phyloP scores from a whole-genome alignment of 2,113 vertebrate species.

The Ochotona princeps region DNA sequence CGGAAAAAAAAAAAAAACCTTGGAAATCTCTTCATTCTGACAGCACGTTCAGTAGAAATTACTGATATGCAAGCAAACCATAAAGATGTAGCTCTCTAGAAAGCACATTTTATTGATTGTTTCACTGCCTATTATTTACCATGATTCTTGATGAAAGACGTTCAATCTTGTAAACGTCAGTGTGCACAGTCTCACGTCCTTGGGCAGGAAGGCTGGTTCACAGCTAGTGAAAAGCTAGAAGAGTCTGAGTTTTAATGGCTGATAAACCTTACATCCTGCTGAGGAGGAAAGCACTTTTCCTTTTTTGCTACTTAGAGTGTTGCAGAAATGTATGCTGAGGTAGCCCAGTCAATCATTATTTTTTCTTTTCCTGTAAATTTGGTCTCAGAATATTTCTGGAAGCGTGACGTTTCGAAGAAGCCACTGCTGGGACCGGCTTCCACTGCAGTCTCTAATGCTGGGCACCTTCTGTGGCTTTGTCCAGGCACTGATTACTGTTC shows the following conservation, averaged over 20 bases:
- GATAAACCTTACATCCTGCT: slow-evolving; percentile 80
- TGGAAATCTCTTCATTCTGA: slow-evolving; percentile 82
- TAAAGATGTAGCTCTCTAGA: slow-evolving; percentile 80
- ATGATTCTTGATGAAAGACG: slow-evolving; percentile 81
- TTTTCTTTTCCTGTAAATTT: slow-evolving; percentile 50
- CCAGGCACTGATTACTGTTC: slow-evolving; percentile 99
- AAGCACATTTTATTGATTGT: slow-evolving; percentile 79
- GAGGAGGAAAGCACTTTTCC: slow-evolving; percentile 82
- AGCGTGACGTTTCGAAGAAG: slow-evolving; percentile 98
- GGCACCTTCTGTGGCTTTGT: slow-evolving; percentile 99
- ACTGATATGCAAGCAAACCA: slow-evolving; percentile 84
- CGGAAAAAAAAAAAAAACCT: slow-evolving; percentile 73
- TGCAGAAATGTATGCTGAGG: slow-evolving; percentile 88
- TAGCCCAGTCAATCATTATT: slow-evolving; percentile 89
- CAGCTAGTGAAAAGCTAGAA: slow-evolving; percentile 83
- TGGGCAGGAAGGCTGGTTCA: slow-evolving; percentile 87
- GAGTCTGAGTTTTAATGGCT: slow-evolving; percentile 80
- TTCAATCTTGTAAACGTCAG: slow-evolving; percentile 93
- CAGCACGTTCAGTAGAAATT: slow-evolving; percentile 80
- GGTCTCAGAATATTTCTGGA: slow-evolving; percentile 96
- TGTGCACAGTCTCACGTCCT: slow-evolving; percentile 83
- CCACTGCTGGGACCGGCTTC: slow-evolving; percentile 97
- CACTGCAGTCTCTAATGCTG: slow-evolving; percentile 98
- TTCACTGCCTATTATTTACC: slow-evolving; percentile 77
- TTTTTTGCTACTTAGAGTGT: slow-evolving; percentile 83